A percentile compares a stretch with the other conserved stretches of the same genome.
Conservation (phyloP, 2,113 vertebrate genomes). For the Sialia sialis region DNA sequence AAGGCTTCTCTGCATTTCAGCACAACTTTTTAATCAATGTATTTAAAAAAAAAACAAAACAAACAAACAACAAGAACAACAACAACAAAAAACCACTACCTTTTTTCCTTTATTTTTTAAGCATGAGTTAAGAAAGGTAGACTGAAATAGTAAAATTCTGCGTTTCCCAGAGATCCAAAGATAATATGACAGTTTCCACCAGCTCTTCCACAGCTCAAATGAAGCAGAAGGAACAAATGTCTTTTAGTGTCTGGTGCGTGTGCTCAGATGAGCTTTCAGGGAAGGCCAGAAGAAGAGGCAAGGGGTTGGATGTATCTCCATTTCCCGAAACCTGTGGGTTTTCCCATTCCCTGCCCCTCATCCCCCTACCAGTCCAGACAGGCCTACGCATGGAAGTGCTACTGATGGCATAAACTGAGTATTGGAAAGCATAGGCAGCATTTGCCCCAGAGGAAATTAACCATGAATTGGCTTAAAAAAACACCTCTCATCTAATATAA, state of each 20-base stretch:
- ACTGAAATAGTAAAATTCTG: not conserved
- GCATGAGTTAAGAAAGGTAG: not conserved
- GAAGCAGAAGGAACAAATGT: not conserved
- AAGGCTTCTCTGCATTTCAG: not conserved
- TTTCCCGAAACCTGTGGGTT: not conserved
- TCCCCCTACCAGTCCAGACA: not conserved
- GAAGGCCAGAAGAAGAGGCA: not conserved
- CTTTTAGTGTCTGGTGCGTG: not conserved
- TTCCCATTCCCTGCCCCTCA: not conserved
- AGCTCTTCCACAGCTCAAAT: not conserved
- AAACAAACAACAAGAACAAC: too few species aligned
- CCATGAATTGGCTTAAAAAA: not conserved
- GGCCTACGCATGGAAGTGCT: not conserved
- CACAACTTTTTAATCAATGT: not conserved
- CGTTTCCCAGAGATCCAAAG: not conserved
- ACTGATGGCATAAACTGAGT: not conserved
- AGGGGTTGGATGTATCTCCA: not conserved
- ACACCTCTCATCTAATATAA: not conserved
- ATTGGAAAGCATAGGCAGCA: not conserved
- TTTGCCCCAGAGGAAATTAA: not conserved
- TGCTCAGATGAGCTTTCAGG: not conserved
- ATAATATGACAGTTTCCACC: not conserved
- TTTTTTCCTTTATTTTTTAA: not conserved
- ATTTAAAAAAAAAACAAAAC: not conserved
- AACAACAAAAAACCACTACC: fast-evolving